These are phyloP conservation scores for Siderastrea radians DNA, from an alignment of 92 coral and sea anemone genomes.

Conservation along the genomic window DNA sequence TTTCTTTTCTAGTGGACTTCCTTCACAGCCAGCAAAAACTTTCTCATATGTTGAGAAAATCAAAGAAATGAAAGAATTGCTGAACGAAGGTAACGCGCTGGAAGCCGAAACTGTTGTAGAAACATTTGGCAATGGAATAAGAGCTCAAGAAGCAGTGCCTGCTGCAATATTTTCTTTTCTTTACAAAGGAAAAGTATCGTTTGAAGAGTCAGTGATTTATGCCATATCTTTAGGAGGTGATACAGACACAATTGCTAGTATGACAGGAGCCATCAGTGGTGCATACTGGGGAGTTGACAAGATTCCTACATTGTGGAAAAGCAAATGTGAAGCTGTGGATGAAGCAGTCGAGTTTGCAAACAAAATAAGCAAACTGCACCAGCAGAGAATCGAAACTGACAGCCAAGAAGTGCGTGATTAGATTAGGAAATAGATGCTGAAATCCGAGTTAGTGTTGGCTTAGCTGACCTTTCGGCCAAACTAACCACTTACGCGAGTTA, in stretches of 20 bases:
- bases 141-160: constrained; percentile 96
- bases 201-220: constrained; percentile 82
- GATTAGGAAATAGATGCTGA: not conserved
- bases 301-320: constrained; percentile 82
- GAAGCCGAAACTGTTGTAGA: constrained; percentile 73
- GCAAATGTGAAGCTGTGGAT: constrained; percentile 86
- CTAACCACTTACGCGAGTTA: too few relatives aligned
- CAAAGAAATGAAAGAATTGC: constrained; percentile 83
- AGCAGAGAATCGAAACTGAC: constrained; percentile 1
- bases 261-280: constrained; percentile 98
- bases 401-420: not conserved
- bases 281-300: constrained; percentile 91
- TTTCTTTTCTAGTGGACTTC: not conserved
- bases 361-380: constrained; percentile 73
- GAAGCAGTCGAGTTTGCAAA: constrained; percentile 89
- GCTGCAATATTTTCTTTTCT: constrained; percentile 97
- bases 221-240: constrained; percentile 99
- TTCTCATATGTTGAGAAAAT: constrained; percentile 82
- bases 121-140: constrained; percentile 88
- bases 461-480: too few relatives aligned
- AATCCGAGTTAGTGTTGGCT: not conserved
- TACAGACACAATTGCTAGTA: constrained; percentile 97
- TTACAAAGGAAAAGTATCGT: constrained; percentile 76
- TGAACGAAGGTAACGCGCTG: constrained; percentile 59
- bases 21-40: not conserved